A percentile compares a stretch with the other conserved stretches of the same genome.
These are phyloP conservation scores for Mesembrinibis cayennensis DNA, from an alignment of 2,113 vertebrate genomes.

Conservation along the genomic window DNA sequence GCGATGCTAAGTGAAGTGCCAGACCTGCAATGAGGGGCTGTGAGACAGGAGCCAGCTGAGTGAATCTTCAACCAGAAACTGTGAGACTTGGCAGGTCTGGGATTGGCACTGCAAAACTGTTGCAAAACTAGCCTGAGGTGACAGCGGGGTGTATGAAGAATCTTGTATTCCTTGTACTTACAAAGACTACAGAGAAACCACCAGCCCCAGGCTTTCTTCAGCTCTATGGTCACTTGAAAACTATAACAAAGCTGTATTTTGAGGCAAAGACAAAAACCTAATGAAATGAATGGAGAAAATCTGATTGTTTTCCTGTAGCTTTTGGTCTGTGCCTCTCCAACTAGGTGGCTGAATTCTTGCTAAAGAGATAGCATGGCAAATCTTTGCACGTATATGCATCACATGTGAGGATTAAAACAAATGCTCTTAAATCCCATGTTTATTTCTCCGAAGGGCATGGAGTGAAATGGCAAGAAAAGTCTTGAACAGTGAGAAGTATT, in stretches of 20 bases:
- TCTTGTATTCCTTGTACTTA: neutral
- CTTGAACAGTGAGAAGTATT: neutral
- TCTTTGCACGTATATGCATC: neutral
- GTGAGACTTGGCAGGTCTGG: neutral
- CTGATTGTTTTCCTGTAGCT: neutral
- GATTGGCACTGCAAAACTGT: neutral
- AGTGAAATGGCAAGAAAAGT: neutral
- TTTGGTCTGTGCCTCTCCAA: neutral
- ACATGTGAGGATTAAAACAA: neutral
- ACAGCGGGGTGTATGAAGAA: neutral
- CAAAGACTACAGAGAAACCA: neutral
- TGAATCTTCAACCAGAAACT: neutral
- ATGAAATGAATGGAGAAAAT: neutral
- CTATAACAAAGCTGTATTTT: neutral
- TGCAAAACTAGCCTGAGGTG: neutral
- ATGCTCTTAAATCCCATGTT: neutral
- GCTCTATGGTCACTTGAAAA: neutral
- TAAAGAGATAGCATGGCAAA: neutral
- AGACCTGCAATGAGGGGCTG: neutral
- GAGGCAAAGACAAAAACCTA: neutral
- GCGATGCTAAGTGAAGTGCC: neutral
- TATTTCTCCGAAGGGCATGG: neutral
- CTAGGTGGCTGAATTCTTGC: neutral
- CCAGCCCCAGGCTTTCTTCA: neutral
- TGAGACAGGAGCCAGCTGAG: neutral